Conservation (phyloP, 2,888 invertebrate species). For the Acanthosepion pharaonis region DNA sequence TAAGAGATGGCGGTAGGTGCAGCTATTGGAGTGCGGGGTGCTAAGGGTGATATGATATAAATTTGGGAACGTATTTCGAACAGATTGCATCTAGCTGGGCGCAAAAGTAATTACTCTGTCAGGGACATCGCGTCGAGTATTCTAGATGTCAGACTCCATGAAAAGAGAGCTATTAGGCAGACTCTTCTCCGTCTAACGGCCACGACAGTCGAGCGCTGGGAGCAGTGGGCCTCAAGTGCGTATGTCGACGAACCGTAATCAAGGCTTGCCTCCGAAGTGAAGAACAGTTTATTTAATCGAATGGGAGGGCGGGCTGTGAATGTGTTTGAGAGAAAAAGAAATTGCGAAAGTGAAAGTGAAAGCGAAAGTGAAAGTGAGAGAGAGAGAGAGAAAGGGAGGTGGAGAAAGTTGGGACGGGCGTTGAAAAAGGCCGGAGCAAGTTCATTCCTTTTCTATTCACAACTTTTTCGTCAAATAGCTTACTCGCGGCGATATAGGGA, state of each 20-base stretch:
- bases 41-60: neutral
- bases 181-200: constrained; percentile 21
- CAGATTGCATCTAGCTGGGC: constrained; percentile 33
- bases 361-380: neutral
- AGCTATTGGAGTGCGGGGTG: neutral
- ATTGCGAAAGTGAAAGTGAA: neutral
- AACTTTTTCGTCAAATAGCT: constrained; percentile 6
- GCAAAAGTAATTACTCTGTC: constrained; percentile 33
- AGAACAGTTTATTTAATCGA: constrained; percentile 4
- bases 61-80: constrained; percentile 14
- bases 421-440: neutral
- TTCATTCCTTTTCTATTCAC: neutral
- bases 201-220: neutral
- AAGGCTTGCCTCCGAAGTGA: constrained; percentile 33
- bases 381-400: neutral
- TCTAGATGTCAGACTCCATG: neutral
- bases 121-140: neutral
- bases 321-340: neutral
- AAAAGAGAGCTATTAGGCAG: neutral
- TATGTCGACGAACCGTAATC: neutral
- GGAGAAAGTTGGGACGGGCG: neutral
- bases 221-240: constrained; percentile 7
- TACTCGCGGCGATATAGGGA: neutral
- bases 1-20: too few species aligned
- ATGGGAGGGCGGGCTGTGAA: neutral